Conservation (phyloP, 2,113 vertebrate genomes). For the Silurus glanis region DNA sequence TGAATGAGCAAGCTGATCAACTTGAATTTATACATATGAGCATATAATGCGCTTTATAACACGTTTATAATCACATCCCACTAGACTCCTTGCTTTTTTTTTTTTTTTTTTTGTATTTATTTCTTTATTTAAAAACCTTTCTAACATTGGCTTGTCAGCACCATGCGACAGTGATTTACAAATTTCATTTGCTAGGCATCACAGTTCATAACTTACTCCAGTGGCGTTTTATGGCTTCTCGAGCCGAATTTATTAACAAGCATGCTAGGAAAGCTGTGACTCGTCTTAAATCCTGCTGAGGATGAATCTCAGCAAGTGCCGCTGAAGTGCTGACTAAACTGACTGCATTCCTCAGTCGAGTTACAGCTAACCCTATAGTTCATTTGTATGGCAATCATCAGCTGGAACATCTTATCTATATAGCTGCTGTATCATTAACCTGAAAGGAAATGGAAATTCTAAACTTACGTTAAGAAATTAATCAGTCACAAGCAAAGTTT, state of each 20-base stretch:
- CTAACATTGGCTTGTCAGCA: not conserved
- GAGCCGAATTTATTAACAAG: conserved; percentile 13
- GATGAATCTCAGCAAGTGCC: not conserved
- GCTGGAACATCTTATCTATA: conserved; percentile 68
- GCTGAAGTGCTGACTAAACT: conserved; percentile 20
- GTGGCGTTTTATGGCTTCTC: not conserved
- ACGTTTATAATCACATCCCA: not conserved
- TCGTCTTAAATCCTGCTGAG: conserved; percentile 6
- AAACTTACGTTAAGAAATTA: not conserved
- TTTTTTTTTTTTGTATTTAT: no score
- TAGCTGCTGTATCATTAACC: conserved; percentile 62
- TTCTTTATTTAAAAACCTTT: no score
- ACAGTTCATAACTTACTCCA: conserved; percentile 8
- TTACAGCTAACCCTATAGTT: conserved; percentile 57
- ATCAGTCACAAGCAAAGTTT: no score
- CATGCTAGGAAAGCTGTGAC: not conserved
- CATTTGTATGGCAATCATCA: conserved; percentile 57
- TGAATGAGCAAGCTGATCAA: not conserved
- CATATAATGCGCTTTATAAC: not conserved
- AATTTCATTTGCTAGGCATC: conserved; percentile 3
- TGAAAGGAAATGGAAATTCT: conserved; percentile 24
- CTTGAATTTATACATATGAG: not conserved
- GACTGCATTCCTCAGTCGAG: not conserved
- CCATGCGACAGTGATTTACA: conserved; percentile 22
- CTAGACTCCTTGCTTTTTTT: not conserved